Conservation (phyloP, 2,888 invertebrate species). For the Ommatoiulus sabulosus region DNA sequence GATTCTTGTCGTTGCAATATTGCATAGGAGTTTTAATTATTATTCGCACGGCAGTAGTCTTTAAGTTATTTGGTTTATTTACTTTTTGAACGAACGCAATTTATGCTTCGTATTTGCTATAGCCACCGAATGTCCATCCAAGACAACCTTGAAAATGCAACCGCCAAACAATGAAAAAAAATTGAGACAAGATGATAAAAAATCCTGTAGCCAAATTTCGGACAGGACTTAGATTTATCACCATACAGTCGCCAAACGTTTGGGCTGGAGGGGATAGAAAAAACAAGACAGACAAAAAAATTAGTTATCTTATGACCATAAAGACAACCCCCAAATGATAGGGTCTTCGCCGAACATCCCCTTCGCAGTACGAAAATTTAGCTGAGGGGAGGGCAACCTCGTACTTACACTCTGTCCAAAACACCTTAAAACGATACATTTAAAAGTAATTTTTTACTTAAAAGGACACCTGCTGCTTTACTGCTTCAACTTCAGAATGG, state of each 20-base stretch:
- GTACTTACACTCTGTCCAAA: background rate
- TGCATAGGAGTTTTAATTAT: background rate
- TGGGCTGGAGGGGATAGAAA: background rate
- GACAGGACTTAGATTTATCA: constrained; percentile 1
- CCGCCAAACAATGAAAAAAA: background rate
- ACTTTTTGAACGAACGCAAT: background rate
- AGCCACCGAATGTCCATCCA: background rate
- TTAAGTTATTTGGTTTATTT: background rate
- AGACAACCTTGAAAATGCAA: background rate
- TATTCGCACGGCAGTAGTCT: background rate
- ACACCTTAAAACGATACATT: constrained; percentile 1
- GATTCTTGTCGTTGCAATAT: background rate
- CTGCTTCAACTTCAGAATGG: background rate
- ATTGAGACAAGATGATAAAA: background rate
- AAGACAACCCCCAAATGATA: constrained; percentile 1
- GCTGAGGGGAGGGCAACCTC: background rate
- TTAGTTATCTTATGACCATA: background rate
- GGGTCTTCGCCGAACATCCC: background rate
- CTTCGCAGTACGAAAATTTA: background rate
- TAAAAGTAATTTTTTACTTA: background rate
- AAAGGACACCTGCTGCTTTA: background rate
- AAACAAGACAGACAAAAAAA: background rate
- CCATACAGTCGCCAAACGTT: constrained; percentile 1
- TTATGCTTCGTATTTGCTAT: background rate
- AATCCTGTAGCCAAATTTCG: background rate